phyloP scores from a whole-genome alignment of 2,888 invertebrate species.

The Pyrocoelia pectoralis region DNA sequence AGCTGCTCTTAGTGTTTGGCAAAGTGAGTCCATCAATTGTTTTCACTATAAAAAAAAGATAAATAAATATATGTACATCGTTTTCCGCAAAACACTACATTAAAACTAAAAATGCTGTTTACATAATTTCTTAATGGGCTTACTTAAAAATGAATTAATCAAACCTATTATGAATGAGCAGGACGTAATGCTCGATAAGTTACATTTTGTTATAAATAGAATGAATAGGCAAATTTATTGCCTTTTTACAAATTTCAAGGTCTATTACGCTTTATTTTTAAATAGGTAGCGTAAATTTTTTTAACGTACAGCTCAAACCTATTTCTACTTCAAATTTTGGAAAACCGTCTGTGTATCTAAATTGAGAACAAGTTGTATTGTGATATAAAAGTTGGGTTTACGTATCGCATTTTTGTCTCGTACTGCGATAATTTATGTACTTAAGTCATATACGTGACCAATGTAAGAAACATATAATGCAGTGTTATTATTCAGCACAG shows the following conservation, averaged over 20 bases:
- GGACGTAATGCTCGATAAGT: neutral
- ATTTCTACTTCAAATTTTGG: too few relatives aligned
- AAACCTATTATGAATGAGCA: neutral
- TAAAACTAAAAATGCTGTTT: neutral
- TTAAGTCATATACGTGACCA: too few relatives aligned
- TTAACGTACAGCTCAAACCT: too few relatives aligned
- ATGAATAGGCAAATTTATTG: neutral
- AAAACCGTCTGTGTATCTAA: too few relatives aligned
- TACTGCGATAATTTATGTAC: too few relatives aligned
- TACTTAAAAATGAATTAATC: neutral
- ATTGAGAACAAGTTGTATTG: too few relatives aligned
- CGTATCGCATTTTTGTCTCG: too few relatives aligned
- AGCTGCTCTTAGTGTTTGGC: neutral
- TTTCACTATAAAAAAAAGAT: constrained; percentile 1
- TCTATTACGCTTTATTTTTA: constrained; percentile 1
- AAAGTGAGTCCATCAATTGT: constrained; percentile 4
- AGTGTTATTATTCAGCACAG: too few relatives aligned
- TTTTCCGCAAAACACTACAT: too few relatives aligned
- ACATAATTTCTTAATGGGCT: constrained; percentile 4
- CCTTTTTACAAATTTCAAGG: constrained; percentile 6
- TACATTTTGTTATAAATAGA: constrained; percentile 7
- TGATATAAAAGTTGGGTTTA: too few relatives aligned
- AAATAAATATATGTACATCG: neutral
- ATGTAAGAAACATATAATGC: too few relatives aligned
- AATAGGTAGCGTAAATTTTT: neutral